A percentile compares a stretch with the other conserved stretches of the same genome.
Conservation (phyloP, 1,140 invertebrate genomes). For the Drosophila cardini region DNA sequence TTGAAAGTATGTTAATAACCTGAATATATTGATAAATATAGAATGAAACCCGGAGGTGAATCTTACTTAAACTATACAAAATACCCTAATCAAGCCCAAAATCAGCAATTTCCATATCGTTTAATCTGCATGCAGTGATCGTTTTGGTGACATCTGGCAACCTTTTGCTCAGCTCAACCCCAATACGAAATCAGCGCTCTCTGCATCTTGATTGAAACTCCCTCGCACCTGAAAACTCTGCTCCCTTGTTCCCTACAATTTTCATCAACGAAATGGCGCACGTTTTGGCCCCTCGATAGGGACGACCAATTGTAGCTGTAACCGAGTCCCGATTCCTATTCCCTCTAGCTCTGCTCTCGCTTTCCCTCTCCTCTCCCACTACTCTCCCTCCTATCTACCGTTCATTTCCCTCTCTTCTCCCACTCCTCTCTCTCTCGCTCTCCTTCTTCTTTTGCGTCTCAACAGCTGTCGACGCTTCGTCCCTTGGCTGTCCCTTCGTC, state of each 20-base stretch:
- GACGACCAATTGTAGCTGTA: slow-evolving; percentile 8
- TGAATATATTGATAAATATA: too few species aligned
- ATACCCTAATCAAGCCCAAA: too few species aligned
- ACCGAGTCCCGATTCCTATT: not conserved
- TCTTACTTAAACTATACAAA: too few species aligned
- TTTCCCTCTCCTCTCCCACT: not conserved
- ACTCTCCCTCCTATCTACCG: slow-evolving; percentile 5
- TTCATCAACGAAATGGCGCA: not conserved
- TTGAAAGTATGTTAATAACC: too few species aligned
- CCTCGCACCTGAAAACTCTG: slow-evolving; percentile 19
- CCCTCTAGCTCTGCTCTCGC: slow-evolving; percentile 4
- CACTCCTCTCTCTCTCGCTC: too few species aligned
- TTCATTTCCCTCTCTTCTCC: not conserved
- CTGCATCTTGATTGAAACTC: not conserved
- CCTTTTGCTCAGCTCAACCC: slow-evolving; percentile 8
- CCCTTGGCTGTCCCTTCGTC: slow-evolving; percentile 2
- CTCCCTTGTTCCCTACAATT: not conserved
- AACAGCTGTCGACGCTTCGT: slow-evolving; percentile 37
- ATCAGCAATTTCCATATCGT: too few species aligned
- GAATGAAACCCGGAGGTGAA: too few species aligned
- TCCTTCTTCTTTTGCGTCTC: not conserved
- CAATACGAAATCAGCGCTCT: not conserved
- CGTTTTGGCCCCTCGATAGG: not conserved
- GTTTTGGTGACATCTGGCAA: not conserved
- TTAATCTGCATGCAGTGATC: not conserved